Base-by-base conservation (phyloP, 2,888 invertebrate species). In the Macroteleia sp. region DNA sequence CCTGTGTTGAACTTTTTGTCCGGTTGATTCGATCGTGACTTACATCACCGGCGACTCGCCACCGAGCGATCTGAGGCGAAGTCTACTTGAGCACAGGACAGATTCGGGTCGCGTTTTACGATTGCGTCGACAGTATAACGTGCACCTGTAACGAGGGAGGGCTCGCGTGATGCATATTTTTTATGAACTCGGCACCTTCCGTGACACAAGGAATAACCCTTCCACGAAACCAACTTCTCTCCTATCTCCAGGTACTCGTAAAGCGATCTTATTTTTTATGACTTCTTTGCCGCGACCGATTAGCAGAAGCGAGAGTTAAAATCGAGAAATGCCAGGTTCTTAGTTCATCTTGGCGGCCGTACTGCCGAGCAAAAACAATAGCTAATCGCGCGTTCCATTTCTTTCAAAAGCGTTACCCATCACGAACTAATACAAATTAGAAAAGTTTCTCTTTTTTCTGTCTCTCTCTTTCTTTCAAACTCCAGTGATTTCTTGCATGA, bases 241-340 rank as follows among this genome's bases (percentile, higher is more conserved):
- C 82, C 82, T 86, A 86, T 89, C 89, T 88, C 87, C 87, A 81
- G 81, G 85, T 89, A 88, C 90, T 90, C 89, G 88, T 90, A 87
- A 90, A 88, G 84, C 85, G 88, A 89, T 86, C 87, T 87, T 84
- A 85, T 84, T 85, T 87, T 89, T 88, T 89, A 89, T 85, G 87
- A 87, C 86, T 84, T 80, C 81, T 81, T 81, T 80, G 82, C 85
- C 83, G 84, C 85, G 83, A 83, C 73, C 85, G 86, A 88, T 89
- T 87, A 88, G 85, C 84, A 83, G 85, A 82, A 86, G 85, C 80
- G 80, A 80, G 75, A 83, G 81, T 81, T 82, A 83, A 83, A 83
- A 83, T 83, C 83, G 84, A 81, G 81, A 80, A 85, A 79, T 48
- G 70, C 78, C 77, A 61, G 54, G 71, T 52, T 69, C 46, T 54